Base-by-base conservation (phyloP, 2,888 invertebrate species). In the Limnephilus lunatus region DNA sequence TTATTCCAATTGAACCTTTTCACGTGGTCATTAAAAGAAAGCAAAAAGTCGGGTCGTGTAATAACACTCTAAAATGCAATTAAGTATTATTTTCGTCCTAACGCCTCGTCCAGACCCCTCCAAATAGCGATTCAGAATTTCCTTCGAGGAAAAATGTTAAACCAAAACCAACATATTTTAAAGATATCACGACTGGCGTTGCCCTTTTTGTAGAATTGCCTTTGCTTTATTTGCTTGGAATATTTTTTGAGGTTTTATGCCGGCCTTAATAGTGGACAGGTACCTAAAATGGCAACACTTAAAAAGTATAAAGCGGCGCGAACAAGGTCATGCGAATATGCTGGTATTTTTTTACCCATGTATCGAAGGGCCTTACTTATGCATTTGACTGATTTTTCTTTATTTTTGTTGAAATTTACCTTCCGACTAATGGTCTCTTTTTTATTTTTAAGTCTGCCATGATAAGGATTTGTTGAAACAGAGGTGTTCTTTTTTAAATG, bases 201-300 rank as follows among this genome's bases (percentile, higher is more conserved):
- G 35, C 1, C 25, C 83, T 25, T 83, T 83, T 19, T 12, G 83
- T 11, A 11, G 19, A 83, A 35, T 35, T 83, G 83, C 39, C 35
- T 19, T 39, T 35, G 25, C 7, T 32, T 83, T 83, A 83, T 11
- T 25, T 19, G 35, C 83, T 83, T 7, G 9, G 14, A 35, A 25
- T 35, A 32, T 83, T 83, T 19, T 32, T 32, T 83, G n/a, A 83
- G 35, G 48, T 39, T 86, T 86, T 25, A 39, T 35, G 53, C 15
- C 19, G 53, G 80, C 14, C 32, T 48, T 88, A 88, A 88, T 53
- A 68, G 68, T 68, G 25, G 32, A 35, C 88, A 88, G 87, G 88
- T 88, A 88, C 53, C 88, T 31, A 88, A 86, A 88, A 88, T 88
- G 88, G 88, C 88, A 53, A 88, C 68, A 88, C 88, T 88, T 88